These are phyloP conservation scores for Melanargia galathea DNA, from an alignment of 2,888 invertebrate species.

Conservation along the genomic window DNA sequence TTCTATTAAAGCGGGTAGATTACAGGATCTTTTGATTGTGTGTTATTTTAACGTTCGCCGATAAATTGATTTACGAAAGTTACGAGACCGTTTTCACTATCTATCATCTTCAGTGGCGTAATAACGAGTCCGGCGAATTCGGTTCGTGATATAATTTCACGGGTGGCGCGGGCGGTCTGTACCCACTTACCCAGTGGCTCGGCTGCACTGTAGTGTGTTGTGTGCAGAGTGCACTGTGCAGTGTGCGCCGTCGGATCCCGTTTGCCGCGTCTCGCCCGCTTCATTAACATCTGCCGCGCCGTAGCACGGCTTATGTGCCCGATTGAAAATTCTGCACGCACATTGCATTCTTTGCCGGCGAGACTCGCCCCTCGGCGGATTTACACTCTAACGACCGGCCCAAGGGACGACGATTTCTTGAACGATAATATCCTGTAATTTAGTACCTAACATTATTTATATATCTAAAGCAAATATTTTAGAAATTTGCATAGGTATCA, in stretches of 20 bases:
- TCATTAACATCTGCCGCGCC: slow-evolving; percentile 69
- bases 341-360: slow-evolving; percentile 54
- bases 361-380: slow-evolving; percentile 55
- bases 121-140: slow-evolving; percentile 15
- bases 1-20: slow-evolving; percentile 30
- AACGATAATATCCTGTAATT: slow-evolving; percentile 5
- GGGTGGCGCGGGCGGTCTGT: slow-evolving; percentile 37
- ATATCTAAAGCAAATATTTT: neutral
- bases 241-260: slow-evolving; percentile 46
- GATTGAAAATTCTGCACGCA: slow-evolving; percentile 68
- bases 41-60: neutral
- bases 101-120: slow-evolving; percentile 12
- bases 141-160: slow-evolving; percentile 37
- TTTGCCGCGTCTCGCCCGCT: slow-evolving; percentile 51
- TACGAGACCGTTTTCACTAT: slow-evolving; percentile 13
- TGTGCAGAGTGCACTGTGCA: neutral
- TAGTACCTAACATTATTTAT: neutral
- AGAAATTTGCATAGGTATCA: neutral
- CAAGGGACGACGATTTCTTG: slow-evolving; percentile 35
- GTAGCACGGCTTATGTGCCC: slow-evolving; percentile 55
- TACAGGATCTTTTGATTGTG: neutral
- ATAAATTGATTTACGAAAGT: slow-evolving; percentile 7
- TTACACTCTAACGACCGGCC: slow-evolving; percentile 56
- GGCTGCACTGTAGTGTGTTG: slow-evolving; percentile 37
- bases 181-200: slow-evolving; percentile 48